Conservation (phyloP, 2,113 vertebrate genomes). For the Barnardius zonarius region DNA sequence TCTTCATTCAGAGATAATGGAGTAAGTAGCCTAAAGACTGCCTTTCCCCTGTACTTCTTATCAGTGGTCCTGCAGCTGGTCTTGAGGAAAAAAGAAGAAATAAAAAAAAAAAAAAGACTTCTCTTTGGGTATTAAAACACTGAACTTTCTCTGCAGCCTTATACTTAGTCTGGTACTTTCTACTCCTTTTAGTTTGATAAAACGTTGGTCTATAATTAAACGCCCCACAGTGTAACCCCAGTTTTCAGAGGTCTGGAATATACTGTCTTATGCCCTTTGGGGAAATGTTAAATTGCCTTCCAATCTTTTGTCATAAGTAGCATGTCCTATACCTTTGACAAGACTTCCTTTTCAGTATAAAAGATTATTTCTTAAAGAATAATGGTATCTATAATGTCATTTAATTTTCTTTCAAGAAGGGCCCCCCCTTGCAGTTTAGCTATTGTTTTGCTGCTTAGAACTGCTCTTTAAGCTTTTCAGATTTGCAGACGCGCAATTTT, state of each 20-base stretch:
- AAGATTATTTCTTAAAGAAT: constrained; percentile 32
- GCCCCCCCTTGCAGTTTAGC: background rate
- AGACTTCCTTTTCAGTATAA: background rate
- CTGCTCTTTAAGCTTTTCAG: background rate
- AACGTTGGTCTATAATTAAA: background rate
- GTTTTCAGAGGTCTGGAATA: background rate
- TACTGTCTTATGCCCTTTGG: background rate
- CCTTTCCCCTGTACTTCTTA: constrained; percentile 26
- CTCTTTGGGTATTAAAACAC: background rate
- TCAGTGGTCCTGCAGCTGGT: constrained; percentile 14
- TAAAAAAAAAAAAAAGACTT: background rate
- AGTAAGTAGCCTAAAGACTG: constrained; percentile 19
- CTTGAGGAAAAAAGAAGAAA: background rate
- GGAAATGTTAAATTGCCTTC: background rate
- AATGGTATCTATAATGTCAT: background rate
- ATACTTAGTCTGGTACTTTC: background rate
- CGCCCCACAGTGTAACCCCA: background rate
- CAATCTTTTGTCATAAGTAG: background rate
- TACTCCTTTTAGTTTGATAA: background rate
- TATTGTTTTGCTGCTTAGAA: constrained; percentile 6
- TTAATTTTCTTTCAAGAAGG: constrained; percentile 24
- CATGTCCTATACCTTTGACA: background rate
- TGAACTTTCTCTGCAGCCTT: background rate
- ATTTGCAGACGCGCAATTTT: background rate
- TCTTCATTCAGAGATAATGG: background rate